A percentile compares a stretch with the other conserved stretches of the same genome.
phyloP scores from a whole-genome alignment of 2,797 vertebrate species.

The Morus bassanus region DNA sequence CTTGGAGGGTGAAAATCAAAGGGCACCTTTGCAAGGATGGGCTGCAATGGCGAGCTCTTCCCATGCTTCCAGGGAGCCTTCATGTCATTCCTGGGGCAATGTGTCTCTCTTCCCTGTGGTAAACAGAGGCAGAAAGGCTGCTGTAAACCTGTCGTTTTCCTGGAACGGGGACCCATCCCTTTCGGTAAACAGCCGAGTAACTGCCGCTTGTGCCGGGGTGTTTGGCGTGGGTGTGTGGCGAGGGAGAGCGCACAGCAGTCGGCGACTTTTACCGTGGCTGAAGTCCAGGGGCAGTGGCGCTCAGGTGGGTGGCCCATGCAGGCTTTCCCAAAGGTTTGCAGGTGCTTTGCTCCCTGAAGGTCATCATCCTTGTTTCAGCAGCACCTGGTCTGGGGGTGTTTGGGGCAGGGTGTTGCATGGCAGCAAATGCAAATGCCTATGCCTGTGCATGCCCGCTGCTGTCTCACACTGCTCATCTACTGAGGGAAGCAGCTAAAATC shows the following conservation, averaged over 20 bases:
- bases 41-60: background rate
- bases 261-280: background rate
- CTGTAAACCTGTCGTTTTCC: background rate
- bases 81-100: rapidly evolving
- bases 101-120: rapidly evolving
- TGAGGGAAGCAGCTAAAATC: background rate
- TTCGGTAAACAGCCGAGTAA: background rate
- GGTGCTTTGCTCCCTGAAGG: background rate
- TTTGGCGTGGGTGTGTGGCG: background rate
- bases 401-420: background rate
- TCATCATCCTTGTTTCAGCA: background rate
- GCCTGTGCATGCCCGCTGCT: rapidly evolving
- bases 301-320: rapidly evolving
- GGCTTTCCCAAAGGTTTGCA: background rate
- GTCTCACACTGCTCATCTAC: background rate
- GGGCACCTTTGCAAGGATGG: background rate
- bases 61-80: background rate
- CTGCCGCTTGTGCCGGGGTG: rapidly evolving
- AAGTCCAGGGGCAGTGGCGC: background rate
- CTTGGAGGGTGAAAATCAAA: background rate
- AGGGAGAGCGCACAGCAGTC: rapidly evolving
- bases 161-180: background rate
- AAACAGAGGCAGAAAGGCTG: background rate
- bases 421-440: background rate
- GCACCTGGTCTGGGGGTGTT: background rate